Evolutionary conservation across 2,113 vertebrate genomes (phyloP).

Genomic region (Pleuronectes platessa): DNA sequence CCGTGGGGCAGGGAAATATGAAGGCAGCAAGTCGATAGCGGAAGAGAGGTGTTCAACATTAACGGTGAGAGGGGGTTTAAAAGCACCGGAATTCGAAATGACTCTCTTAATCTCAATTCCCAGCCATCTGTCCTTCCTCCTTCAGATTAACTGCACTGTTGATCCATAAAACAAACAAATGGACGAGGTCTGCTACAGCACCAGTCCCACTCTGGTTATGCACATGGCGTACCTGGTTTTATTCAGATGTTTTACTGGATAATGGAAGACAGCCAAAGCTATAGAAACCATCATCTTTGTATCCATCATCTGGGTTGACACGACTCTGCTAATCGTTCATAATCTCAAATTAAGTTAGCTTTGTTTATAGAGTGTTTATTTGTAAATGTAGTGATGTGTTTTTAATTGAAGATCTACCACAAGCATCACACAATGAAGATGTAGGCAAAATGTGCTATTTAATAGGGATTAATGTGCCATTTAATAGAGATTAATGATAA

Average conservation of each 20-base stretch:
- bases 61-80: constrained; percentile 62
- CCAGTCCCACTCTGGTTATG: background rate
- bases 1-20: constrained; percentile 66
- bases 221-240: background rate
- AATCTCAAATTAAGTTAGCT: background rate
- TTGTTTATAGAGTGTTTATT: background rate
- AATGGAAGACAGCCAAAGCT: background rate
- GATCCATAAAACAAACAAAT: constrained; percentile 68
- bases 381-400: constrained; percentile 35
- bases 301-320: background rate
- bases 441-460: constrained; percentile 59
- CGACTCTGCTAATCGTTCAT: too few species aligned
- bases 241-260: background rate
- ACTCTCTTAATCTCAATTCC: constrained; percentile 38
- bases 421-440: constrained; percentile 21
- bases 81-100: constrained; percentile 65
- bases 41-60: constrained; percentile 66
- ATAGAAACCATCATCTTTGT: background rate
- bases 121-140: constrained; percentile 32
- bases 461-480: constrained; percentile 16
- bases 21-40: constrained; percentile 79
- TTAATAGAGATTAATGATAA: constrained; percentile 52
- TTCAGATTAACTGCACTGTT: constrained; percentile 46
- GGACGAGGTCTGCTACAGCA: background rate
- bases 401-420: constrained; percentile 40